Percentiles rank a stretch among this genome's conserved stretches.
Conservation (phyloP, 2,888 invertebrate genomes). For the Drosophila sordidula region DNA sequence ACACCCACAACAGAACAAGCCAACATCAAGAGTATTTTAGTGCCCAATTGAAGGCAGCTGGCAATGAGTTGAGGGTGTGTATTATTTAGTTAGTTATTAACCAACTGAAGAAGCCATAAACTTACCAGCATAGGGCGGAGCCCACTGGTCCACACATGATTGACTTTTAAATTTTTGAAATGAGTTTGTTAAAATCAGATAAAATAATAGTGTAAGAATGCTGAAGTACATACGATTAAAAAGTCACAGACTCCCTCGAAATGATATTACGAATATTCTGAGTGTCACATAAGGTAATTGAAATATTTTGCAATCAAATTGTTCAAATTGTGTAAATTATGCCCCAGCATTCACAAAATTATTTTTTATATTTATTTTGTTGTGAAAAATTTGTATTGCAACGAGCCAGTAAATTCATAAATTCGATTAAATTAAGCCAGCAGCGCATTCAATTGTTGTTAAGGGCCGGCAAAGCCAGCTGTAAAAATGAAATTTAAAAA, state of each 20-base stretch:
- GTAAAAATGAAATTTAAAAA: conserved; percentile 55
- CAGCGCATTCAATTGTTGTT: conserved; percentile 67
- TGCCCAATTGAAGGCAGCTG: conserved; percentile 8
- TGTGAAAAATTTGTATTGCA: conserved; percentile 61
- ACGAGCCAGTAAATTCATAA: conserved; percentile 40
- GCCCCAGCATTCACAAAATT: conserved; percentile 50
- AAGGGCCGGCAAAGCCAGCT: conserved; percentile 54
- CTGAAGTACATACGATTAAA: neutral
- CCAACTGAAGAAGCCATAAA: neutral
- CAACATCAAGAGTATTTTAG: neutral
- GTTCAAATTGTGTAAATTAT: neutral
- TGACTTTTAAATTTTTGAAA: neutral
- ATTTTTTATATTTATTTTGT: conserved; percentile 64
- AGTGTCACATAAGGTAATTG: conserved; percentile 33
- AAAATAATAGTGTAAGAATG: neutral
- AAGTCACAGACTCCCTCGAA: neutral
- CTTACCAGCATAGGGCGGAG: conserved; percentile 2
- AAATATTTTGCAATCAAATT: no score
- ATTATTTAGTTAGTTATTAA: neutral
- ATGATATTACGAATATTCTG: neutral
- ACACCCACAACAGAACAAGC: neutral
- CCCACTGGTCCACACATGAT: conserved; percentile 10
- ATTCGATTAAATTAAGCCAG: conserved; percentile 72
- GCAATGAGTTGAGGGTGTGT: neutral
- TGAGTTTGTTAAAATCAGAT: no score